A percentile compares a stretch with the other conserved stretches of the same genome.
Evolutionary conservation across 2,113 vertebrate genomes (phyloP).

Genomic region (Lepus americanus): DNA sequence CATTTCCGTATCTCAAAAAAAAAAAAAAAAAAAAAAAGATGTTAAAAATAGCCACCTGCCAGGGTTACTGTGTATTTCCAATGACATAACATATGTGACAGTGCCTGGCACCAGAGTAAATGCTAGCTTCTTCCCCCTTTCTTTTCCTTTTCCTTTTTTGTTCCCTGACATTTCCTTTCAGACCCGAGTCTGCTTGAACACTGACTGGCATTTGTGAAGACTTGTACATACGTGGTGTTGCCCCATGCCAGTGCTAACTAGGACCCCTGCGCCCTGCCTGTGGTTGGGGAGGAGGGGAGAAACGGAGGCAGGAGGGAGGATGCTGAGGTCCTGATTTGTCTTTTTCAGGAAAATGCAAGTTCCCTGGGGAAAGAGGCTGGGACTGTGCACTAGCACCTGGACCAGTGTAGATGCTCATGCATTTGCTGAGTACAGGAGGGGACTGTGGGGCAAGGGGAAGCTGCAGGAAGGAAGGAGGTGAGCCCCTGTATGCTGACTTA

Average conservation of each 20-base stretch:
- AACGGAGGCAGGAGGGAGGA: background rate
- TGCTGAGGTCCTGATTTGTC: background rate
- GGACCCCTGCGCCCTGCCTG: background rate
- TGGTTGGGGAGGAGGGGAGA: too few relatives aligned
- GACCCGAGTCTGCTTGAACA: slow-evolving; percentile 52
- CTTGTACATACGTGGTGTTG: background rate
- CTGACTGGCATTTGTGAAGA: slow-evolving; percentile 62
- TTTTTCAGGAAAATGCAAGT: background rate
- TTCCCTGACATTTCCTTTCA: slow-evolving; percentile 73
- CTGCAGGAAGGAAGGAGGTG: background rate
- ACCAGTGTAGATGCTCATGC: accelerated
- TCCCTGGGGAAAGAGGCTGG: background rate
- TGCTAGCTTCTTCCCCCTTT: slow-evolving; percentile 53
- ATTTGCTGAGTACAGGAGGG: background rate
- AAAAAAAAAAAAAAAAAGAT: background rate
- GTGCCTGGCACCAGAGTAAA: slow-evolving; percentile 58
- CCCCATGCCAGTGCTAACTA: background rate
- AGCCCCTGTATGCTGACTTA: accelerated
- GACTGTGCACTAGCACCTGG: background rate
- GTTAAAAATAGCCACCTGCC: slow-evolving; percentile 69
- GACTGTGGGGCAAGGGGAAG: background rate
- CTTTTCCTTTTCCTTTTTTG: slow-evolving; percentile 59
- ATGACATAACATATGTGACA: slow-evolving; percentile 46
- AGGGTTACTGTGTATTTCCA: slow-evolving; percentile 41
- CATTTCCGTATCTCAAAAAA: slow-evolving; percentile 16